These are phyloP conservation scores for Tyto alba DNA, from an alignment of 2,113 vertebrate species.

Conservation along the genomic window DNA sequence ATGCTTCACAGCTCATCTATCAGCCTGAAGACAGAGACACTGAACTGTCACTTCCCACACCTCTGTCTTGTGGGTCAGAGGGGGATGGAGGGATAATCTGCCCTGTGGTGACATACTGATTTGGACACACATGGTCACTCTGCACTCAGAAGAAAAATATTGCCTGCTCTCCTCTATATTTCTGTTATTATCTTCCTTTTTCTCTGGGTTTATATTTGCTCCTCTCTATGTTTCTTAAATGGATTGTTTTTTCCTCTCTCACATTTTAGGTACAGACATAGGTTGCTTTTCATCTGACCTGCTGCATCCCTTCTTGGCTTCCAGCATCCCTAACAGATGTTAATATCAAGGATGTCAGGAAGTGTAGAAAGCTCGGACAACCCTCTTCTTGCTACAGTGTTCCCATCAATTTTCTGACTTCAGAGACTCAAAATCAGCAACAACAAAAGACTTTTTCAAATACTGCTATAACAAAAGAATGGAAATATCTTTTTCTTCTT, in stretches of 20 bases:
- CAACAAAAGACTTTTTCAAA: not conserved
- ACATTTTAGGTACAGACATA: not conserved
- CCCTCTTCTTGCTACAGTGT: not conserved
- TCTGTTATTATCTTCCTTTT: not conserved
- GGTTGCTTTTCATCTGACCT: not conserved
- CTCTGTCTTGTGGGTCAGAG: not conserved
- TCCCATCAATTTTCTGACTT: not conserved
- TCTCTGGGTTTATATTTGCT: not conserved
- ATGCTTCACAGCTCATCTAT: not conserved
- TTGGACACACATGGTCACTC: fast-evolving
- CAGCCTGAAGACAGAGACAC: not conserved
- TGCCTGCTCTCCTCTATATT: fast-evolving
- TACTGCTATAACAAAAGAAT: not conserved
- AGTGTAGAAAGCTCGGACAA: not conserved
- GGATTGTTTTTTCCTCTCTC: not conserved
- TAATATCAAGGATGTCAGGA: not conserved
- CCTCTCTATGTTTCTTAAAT: not conserved
- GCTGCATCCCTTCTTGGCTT: not conserved
- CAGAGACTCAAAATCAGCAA: not conserved
- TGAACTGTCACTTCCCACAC: not conserved
- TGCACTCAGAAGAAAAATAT: not conserved
- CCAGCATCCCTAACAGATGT: not conserved
- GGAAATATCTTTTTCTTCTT: not conserved
- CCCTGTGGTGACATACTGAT: not conserved
- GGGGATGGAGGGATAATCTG: not conserved